Conservation (phyloP, 92 coral and sea anemone species). For the Porites cylindrica region DNA sequence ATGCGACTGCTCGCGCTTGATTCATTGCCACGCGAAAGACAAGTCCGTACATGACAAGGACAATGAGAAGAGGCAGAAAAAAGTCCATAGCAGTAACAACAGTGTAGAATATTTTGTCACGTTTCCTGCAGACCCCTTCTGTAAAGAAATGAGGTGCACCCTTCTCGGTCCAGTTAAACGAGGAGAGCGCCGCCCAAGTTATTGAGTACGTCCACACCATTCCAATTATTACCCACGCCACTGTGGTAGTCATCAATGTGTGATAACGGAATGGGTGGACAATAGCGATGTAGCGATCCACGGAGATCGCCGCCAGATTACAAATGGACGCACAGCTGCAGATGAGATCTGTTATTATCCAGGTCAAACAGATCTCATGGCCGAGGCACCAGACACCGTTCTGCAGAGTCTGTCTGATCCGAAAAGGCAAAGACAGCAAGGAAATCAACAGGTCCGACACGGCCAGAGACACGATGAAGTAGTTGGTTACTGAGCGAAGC, state of each 20-base stretch:
- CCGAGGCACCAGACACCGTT: constrained; percentile 82
- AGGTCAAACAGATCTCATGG: constrained; percentile 56
- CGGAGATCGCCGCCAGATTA: constrained; percentile 89
- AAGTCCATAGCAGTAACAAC: constrained; percentile 70
- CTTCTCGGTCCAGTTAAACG: constrained; percentile 80
- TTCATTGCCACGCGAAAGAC: constrained; percentile 90
- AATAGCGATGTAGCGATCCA: constrained; percentile 91
- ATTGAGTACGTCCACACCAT: constrained; percentile 77
- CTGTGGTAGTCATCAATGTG: constrained; percentile 74
- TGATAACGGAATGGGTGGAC: constrained; percentile 92
- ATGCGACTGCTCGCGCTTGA: constrained; percentile 94
- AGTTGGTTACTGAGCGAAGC: constrained; percentile 91
- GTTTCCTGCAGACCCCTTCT: constrained; percentile 40
- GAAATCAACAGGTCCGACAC: constrained; percentile 86
- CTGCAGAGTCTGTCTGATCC: constrained; percentile 81
- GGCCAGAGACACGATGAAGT: constrained; percentile 91
- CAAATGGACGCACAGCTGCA: constrained; percentile 92
- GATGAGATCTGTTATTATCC: constrained; percentile 80
- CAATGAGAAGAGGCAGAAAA: constrained; percentile 77
- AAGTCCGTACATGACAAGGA: constrained; percentile 79
- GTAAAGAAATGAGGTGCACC: constrained; percentile 44
- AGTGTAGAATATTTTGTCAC: constrained; percentile 78
- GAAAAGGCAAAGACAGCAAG: constrained; percentile 74
- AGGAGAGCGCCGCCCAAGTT: constrained; percentile 55
- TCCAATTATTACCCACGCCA: constrained; percentile 64